Percentiles rank a stretch among this genome's conserved stretches.
These are phyloP conservation scores for Nezara viridula DNA, from an alignment of 2,888 invertebrate genomes.

Conservation along the genomic window DNA sequence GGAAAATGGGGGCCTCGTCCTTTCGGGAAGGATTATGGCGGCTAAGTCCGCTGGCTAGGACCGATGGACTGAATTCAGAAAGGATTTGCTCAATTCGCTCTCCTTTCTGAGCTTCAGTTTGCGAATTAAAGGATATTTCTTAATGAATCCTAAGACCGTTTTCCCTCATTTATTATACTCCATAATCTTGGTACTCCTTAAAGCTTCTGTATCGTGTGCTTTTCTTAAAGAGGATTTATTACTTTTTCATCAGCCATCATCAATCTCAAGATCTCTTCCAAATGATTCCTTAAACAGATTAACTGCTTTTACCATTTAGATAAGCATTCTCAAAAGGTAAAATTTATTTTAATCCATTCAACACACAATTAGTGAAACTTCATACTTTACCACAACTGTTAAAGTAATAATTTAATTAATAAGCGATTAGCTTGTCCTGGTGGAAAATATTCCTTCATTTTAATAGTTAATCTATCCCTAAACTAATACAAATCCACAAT, in stretches of 20 bases:
- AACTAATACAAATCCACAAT: too few species aligned
- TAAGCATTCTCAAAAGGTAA: background rate
- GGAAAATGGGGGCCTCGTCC: background rate
- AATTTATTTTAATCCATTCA: too few species aligned
- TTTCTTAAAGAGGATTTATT: background rate
- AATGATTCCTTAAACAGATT: background rate
- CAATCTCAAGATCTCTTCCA: background rate
- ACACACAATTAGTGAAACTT: too few species aligned
- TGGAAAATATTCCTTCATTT: too few species aligned
- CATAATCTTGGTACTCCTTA: background rate
- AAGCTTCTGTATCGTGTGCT: background rate
- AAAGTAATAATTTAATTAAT: too few species aligned
- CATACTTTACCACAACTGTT: too few species aligned
- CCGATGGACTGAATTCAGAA: constrained; percentile 29
- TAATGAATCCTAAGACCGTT: constrained; percentile 37
- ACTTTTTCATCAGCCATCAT: background rate
- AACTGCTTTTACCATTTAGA: too few species aligned
- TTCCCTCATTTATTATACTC: background rate
- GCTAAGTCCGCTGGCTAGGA: background rate
- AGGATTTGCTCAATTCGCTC: constrained; percentile 7
- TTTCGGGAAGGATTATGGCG: background rate
- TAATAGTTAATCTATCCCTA: too few species aligned
- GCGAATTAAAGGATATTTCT: constrained; percentile 30
- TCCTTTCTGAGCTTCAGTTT: background rate
- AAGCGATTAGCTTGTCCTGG: too few species aligned